These are phyloP conservation scores for Scleropages formosus DNA, from an alignment of 2,797 vertebrate genomes.

Conservation along the genomic window DNA sequence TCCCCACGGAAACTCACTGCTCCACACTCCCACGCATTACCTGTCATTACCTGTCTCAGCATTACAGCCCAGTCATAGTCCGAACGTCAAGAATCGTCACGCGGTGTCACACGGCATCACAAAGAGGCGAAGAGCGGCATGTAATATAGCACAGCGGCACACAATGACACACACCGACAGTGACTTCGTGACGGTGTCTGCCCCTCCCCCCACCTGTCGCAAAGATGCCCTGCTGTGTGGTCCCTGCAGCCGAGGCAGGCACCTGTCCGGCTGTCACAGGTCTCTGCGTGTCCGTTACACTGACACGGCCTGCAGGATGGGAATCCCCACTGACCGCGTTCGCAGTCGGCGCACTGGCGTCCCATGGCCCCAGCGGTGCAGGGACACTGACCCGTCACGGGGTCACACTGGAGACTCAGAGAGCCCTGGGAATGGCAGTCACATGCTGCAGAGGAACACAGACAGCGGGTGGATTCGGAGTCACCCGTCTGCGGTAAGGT, in stretches of 20 bases:
- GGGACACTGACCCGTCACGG: conserved; percentile 72
- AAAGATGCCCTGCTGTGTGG: conserved; percentile 65
- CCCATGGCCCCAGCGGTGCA: conserved; percentile 66
- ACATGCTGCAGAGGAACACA: conserved; percentile 65
- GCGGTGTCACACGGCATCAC: no score
- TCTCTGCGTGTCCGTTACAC: conserved; percentile 74
- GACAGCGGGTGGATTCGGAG: neutral
- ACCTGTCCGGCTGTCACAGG: conserved; percentile 67
- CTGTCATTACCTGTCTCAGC: no score
- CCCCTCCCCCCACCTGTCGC: conserved; percentile 67
- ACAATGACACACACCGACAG: neutral
- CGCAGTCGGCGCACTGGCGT: conserved; percentile 74
- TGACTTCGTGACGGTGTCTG: neutral
- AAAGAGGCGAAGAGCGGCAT: no score
- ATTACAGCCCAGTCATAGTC: no score
- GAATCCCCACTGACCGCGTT: conserved; percentile 75
- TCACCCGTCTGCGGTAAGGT: neutral
- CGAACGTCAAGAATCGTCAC: no score
- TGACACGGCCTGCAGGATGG: conserved; percentile 75
- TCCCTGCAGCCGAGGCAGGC: conserved; percentile 68
- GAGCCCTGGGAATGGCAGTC: conserved; percentile 76
- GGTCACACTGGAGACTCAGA: conserved; percentile 67
- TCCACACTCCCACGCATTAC: no score
- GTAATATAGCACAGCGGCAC: neutral
- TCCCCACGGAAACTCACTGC: no score